These are phyloP conservation scores for Paramacrobiotus metropolitanus DNA, from an alignment of 1,140 invertebrate species.

Conservation along the genomic window DNA sequence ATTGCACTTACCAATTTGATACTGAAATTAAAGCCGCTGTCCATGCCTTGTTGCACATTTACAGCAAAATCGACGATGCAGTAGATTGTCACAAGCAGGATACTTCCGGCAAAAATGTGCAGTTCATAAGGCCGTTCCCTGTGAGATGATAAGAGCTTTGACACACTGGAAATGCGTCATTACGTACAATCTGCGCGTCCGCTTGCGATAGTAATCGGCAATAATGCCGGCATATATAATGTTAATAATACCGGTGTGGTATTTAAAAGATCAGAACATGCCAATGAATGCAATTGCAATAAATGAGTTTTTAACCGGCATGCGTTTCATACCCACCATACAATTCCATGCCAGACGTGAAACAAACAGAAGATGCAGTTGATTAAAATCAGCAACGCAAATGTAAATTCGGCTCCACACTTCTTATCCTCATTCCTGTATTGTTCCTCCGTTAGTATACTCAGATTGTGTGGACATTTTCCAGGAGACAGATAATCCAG, in stretches of 20 bases:
- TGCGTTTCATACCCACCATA: not conserved
- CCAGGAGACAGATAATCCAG: not conserved
- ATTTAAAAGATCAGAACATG: too few relatives aligned
- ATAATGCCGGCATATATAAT: too few relatives aligned
- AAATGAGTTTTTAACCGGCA: too few relatives aligned
- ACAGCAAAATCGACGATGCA: not conserved
- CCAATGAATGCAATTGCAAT: too few relatives aligned
- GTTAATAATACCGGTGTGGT: too few relatives aligned
- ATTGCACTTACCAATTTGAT: constrained; percentile 4
- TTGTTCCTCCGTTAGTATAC: not conserved
- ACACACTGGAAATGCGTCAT: too few relatives aligned
- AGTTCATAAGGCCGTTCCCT: constrained; percentile 1
- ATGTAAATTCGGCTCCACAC: not conserved
- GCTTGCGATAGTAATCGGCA: too few relatives aligned
- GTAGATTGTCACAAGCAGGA: not conserved
- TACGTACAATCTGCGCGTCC: too few relatives aligned
- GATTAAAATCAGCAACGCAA: not conserved
- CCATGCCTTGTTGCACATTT: not conserved
- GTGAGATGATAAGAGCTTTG: not conserved
- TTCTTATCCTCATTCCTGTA: not conserved
- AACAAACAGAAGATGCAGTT: not conserved
- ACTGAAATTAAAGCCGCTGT: not conserved
- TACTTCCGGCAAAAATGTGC: not conserved
- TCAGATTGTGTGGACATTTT: not conserved
- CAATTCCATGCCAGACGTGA: not conserved